These are phyloP conservation scores for Caenorhabditis angaria DNA, from an alignment of 2,888 invertebrate genomes.

Conservation along the genomic window DNA sequence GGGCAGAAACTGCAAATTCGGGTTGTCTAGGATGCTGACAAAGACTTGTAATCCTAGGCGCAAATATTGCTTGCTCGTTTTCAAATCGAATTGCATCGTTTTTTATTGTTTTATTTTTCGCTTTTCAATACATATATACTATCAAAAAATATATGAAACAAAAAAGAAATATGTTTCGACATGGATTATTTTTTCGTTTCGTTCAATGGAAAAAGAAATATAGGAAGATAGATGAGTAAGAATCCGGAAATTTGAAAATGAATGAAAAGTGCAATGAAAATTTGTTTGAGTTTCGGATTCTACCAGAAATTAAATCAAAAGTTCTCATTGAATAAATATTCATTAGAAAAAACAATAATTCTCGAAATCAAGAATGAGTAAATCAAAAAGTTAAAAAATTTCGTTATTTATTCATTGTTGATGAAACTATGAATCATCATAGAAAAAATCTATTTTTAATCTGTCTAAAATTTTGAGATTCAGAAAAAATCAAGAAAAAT, in stretches of 20 bases:
- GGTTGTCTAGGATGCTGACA: not conserved
- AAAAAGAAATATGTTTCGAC: not conserved
- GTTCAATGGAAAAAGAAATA: not conserved
- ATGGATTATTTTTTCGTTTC: not conserved
- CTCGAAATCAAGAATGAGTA: not conserved
- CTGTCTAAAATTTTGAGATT: too few species aligned
- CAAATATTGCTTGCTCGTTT: not conserved
- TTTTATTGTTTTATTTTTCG: too few species aligned
- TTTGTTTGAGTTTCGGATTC: constrained; percentile 1
- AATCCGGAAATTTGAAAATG: not conserved
- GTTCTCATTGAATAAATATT: not conserved
- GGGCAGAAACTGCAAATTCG: not conserved
- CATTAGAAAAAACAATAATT: not conserved
- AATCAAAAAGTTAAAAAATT: too few species aligned
- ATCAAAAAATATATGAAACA: not conserved
- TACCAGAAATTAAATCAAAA: not conserved
- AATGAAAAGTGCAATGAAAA: not conserved
- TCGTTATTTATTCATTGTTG: too few species aligned
- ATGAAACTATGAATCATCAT: too few species aligned
- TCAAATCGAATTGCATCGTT: not conserved
- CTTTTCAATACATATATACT: not conserved
- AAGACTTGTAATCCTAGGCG: not conserved
- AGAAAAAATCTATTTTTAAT: too few species aligned
- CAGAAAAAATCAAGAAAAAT: too few species aligned
- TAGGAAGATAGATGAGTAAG: not conserved